phyloP scores from a whole-genome alignment of 2,113 vertebrate species.

The Pycnonotus jocosus region DNA sequence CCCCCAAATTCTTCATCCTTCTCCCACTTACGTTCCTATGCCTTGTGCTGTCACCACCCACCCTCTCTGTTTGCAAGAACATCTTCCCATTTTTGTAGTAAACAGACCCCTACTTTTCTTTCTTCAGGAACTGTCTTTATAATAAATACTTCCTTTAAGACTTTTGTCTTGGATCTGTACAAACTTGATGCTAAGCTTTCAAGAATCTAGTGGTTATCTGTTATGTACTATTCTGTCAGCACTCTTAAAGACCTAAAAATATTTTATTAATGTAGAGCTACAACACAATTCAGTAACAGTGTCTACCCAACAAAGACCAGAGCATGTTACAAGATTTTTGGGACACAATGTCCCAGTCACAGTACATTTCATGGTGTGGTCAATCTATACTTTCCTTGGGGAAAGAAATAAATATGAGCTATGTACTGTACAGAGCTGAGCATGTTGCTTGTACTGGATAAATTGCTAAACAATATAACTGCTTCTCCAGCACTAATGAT shows the following conservation, averaged over 20 bases:
- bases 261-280: neutral
- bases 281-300: neutral
- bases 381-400: slow-evolving; percentile 36
- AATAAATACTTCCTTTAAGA: neutral
- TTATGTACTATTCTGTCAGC: neutral
- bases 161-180: neutral
- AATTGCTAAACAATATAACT: slow-evolving; percentile 54
- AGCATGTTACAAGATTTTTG: neutral
- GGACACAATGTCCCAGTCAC: neutral
- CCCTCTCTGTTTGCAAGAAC: accelerated
- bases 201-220: slow-evolving; percentile 20
- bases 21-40: neutral
- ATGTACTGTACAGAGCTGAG: neutral
- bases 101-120: neutral
- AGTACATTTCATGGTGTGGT: slow-evolving; percentile 6
- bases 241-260: neutral
- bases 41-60: neutral
- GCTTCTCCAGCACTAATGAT: slow-evolving; percentile 6
- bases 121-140: neutral
- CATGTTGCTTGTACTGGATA: slow-evolving; percentile 25
- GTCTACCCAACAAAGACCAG: neutral
- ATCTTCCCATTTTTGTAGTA: neutral
- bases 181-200: neutral
- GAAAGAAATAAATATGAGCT: slow-evolving; percentile 12
- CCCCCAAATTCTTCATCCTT: neutral